Base-by-base conservation (phyloP, 2,888 invertebrate species). In the Lysandra coridon region DNA sequence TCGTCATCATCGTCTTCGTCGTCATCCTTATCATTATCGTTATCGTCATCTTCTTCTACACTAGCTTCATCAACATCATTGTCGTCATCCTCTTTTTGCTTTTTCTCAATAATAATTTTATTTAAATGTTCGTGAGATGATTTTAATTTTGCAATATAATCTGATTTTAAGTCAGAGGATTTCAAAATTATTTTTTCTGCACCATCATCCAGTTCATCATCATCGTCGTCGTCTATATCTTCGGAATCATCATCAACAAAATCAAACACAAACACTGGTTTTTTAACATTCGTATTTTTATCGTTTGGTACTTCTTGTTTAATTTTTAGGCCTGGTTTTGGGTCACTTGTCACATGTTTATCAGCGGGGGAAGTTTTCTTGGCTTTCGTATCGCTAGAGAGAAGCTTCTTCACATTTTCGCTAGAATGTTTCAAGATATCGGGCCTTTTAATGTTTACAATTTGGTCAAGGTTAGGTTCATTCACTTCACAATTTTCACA, bases 401-500 rank as follows among this genome's bases (percentile, higher is more conserved):
- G 86, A 76, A 84, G 83, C 82, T 88, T 90, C 80, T 91, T 94
- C 78, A 90, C 81, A 80, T 90, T 90, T 57, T 90, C 91, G 80
- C 85, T 83, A 79, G 84, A 84, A 83, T 87, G 87, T 84, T 89
- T 91, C 80, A 85, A 90, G 92, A 89, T 92, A 84, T 91, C 91
- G 80, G 85, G 87, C 89, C 91, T 92, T 86, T 86, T 89, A 91
- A 89, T 91, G 85, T 85, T 86, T 82, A 87, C 83, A 83, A 89
- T 90, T 83, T 87, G 86, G 86, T 85, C 87, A 84, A 88, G 87
- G 86, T 90, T 85, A 84, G 82, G 83, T 83, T 87, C 87, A 84
- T 85, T 90, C 86, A 89, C 90, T 86, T 92, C 92, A 92, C 93
- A 93, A 83, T 89, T 85, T 80, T 92, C 92, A 91, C 93, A 93